Base-by-base conservation (phyloP, 2,888 invertebrate species). In the Folsomia candida region DNA sequence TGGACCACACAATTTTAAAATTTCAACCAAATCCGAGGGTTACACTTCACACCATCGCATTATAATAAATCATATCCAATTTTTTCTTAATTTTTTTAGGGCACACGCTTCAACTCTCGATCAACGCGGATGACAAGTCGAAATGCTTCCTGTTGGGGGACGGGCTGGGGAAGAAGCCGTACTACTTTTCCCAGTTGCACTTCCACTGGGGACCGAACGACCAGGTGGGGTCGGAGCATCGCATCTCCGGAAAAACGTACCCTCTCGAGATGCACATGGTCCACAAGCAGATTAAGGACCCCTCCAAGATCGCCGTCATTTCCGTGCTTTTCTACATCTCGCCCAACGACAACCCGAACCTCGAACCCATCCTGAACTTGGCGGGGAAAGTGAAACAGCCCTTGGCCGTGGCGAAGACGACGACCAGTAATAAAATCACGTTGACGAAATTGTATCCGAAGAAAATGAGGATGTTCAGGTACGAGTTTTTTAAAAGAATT, bases 221-320 rank as follows among this genome's bases (percentile, higher is more conserved):
- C 24, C 29, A 11, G 4, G 11, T 22, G n/a, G 73, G 73, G 11
- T 71, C 70, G 0, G 73, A 73, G 14, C 73, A 73, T 51, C 54
- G 37, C 14, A 68, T 73, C 11, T 29, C 68, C 18, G 71, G 69
- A 58, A 28, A 37, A 66, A 0, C 26, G 6, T 73, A 61, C 54
- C 73, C 73, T 18, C 51, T 73, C 1, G 73, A 73, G 66, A 61
- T 73, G 11, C 73, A 73, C 51, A 67, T 73, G 73, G 69, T 73
- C n/a, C 73, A 73, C 63, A 22, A 28, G n/a, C 73, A 70, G 60
- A 26, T 51, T 20, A 72, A 59, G 14, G 67, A 76, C 27, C 25
- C 58, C 9, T 65, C 54, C 20, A 67, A 68, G 27, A 24, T 71
- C 4, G 73, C 75, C 0, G 75, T 76, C 3, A 47, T 76, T 18